Evolutionary conservation across 2,113 vertebrate genomes (phyloP).

Genomic region (Galemys pyrenaicus): DNA sequence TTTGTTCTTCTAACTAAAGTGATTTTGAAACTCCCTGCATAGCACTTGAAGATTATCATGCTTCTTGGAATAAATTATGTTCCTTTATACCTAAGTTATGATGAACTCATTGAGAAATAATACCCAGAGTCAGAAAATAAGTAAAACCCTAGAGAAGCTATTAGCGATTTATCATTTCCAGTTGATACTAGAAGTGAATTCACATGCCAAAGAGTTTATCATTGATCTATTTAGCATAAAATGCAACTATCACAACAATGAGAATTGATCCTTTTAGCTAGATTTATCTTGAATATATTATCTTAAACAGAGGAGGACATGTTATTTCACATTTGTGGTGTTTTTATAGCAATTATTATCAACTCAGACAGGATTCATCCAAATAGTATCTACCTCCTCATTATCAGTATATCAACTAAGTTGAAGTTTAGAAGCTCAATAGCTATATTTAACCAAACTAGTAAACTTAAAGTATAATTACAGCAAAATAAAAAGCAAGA

Average conservation of each 20-base stretch:
- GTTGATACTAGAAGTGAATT: neutral
- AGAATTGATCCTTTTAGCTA: neutral
- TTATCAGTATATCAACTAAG: neutral
- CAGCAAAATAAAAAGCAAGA: neutral
- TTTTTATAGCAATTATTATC: neutral
- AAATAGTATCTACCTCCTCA: neutral
- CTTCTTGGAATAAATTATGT: slow-evolving; percentile 26
- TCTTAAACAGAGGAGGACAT: neutral
- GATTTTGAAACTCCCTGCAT: slow-evolving; percentile 44
- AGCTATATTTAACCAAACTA: neutral
- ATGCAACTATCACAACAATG: slow-evolving; percentile 7
- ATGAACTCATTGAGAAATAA: slow-evolving; percentile 21
- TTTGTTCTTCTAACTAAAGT: slow-evolving; percentile 9
- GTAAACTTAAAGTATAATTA: neutral
- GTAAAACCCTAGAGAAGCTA: slow-evolving; percentile 39
- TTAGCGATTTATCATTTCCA: slow-evolving; percentile 37
- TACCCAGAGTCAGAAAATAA: slow-evolving; percentile 36
- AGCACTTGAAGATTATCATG: neutral
- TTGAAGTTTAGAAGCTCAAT: neutral
- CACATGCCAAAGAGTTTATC: neutral
- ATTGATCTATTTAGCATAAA: slow-evolving; percentile 2
- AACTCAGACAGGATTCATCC: neutral
- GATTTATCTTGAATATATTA: neutral
- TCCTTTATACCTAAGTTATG: slow-evolving; percentile 13
- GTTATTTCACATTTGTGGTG: neutral